Evolutionary conservation across 2,797 vertebrate genomes (phyloP).

Genomic region (Acanthurus lineatus): DNA sequence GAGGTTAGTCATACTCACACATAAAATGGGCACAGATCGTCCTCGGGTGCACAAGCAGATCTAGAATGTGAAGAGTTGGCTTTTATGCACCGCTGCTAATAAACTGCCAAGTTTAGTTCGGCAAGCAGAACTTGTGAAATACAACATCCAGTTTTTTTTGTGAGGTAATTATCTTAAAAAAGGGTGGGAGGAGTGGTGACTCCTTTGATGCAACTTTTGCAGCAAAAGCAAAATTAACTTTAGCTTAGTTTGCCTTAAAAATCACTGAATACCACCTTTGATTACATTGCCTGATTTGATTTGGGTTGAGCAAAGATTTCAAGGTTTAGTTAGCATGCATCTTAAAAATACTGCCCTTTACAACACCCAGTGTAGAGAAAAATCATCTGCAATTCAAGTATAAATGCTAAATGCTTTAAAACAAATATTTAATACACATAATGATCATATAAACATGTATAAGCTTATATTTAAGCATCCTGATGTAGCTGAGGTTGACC

Average conservation of each 20-base stretch:
- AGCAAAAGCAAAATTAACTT: background rate
- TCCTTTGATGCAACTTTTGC: background rate
- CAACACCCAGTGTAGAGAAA: background rate
- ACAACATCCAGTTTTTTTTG: slow-evolving; percentile 30
- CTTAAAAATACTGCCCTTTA: background rate
- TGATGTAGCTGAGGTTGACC: background rate
- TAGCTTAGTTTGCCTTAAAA: background rate
- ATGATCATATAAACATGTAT: background rate
- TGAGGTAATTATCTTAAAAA: background rate
- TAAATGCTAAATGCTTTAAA: background rate
- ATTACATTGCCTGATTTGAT: background rate
- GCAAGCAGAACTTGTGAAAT: slow-evolving; percentile 77
- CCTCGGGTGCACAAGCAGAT: slow-evolving; percentile 96
- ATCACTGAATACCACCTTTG: background rate
- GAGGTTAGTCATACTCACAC: slow-evolving; percentile 96
- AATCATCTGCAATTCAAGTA: background rate
- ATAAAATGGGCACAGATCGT: slow-evolving; percentile 96
- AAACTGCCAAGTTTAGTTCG: slow-evolving; percentile 86
- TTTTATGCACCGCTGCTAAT: slow-evolving; percentile 91
- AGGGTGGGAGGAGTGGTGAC: background rate
- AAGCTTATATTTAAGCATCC: background rate
- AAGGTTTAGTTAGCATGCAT: background rate
- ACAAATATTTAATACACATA: background rate
- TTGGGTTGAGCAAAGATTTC: slow-evolving; percentile 2
- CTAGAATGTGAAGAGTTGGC: slow-evolving; percentile 94